These are phyloP conservation scores for Echinarachnius parma DNA, from an alignment of 53 echinoderm and acorn worm genomes.

Conservation along the genomic window DNA sequence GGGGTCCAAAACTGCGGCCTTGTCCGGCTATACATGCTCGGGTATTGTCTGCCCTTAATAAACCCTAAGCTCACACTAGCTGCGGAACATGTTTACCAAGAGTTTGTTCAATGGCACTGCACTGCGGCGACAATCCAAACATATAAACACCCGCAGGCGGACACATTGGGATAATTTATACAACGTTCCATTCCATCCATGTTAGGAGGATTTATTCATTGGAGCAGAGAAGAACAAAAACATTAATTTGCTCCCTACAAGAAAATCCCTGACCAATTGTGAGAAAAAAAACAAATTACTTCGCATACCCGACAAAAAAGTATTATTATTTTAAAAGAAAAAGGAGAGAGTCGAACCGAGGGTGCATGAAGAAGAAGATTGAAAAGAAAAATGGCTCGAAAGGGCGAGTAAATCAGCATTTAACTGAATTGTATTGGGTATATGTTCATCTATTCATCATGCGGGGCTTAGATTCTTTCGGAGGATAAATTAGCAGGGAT, in stretches of 20 bases:
- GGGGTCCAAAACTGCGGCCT: too few relatives aligned
- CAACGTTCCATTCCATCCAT: slow-evolving; percentile 21
- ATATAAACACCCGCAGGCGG: slow-evolving; percentile 33
- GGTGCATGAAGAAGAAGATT: too few relatives aligned
- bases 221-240: slow-evolving; percentile 40
- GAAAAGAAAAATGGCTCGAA: slow-evolving; percentile 13
- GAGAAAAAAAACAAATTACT: slow-evolving; percentile 44
- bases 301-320: slow-evolving; percentile 9
- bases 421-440: slow-evolving; percentile 21
- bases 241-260: slow-evolving; percentile 34
- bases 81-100: slow-evolving; percentile 42
- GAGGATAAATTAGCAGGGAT: slow-evolving; percentile 28
- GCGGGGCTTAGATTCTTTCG: slow-evolving; percentile 13
- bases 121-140: slow-evolving; percentile 15
- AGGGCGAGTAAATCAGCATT: slow-evolving; percentile 30
- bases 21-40: too few relatives aligned
- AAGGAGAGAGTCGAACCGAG: background rate
- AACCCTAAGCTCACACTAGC: slow-evolving; percentile 11
- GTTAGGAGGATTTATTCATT: slow-evolving; percentile 23
- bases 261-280: slow-evolving; percentile 31
- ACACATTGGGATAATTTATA: too few relatives aligned
- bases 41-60: slow-evolving; percentile 37
- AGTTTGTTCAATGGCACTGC: slow-evolving; percentile 23
- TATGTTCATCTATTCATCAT: slow-evolving; percentile 21
- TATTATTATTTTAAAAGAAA: too few relatives aligned